Evolutionary conservation across 2,797 vertebrate species (phyloP), one percentile per base, ranked within the genome.

Genomic region (Anisognathus igniventris): DNA sequence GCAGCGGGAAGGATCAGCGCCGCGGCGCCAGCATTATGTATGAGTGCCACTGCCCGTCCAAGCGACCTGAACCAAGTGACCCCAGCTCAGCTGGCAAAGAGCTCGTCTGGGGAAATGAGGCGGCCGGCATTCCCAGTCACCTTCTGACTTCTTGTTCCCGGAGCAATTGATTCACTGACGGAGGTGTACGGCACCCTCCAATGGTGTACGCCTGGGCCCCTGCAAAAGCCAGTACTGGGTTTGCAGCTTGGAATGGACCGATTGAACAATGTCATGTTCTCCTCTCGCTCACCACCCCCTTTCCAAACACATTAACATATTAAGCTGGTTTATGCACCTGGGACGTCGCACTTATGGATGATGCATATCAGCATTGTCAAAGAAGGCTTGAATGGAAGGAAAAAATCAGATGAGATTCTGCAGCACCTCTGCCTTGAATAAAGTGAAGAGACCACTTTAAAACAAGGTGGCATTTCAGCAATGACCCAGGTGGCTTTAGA

Each of bases 151-250:
- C 64, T 64, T 42, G 47, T 31, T 94, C 78, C 67, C 2, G 3
- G 76, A 90, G 87, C 79, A 61, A 95, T 95, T 86, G 85, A 93
- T 91, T 83, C 88, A 73, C 27, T 3, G 3, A 72, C 57, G 58
- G 93, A 95, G 77, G 73, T 25, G 27, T 31, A 1, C 35, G 53
- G 95, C 94, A 96, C 91, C 96, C 96, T 96, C 96, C 97, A 60
- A 54, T 20, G 82, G 40, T 54, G 21, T n/a, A 51, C 1, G 48
- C 27, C 24, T 7, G 37, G 27, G 39, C 42, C 65, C 53, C 76
- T 65, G 37, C 23, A 53, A 56, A 85, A 77, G 77, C 35, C 67
- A 54, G 45, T 1, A 11, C 24, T 37, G 3, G 4, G 44, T 24
- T 40, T 87, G 60, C 9, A 21, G 65, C 11, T 33, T 33, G 60